phyloP scores from a whole-genome alignment of 2,113 vertebrate genomes.

The Enhydra lutris region DNA sequence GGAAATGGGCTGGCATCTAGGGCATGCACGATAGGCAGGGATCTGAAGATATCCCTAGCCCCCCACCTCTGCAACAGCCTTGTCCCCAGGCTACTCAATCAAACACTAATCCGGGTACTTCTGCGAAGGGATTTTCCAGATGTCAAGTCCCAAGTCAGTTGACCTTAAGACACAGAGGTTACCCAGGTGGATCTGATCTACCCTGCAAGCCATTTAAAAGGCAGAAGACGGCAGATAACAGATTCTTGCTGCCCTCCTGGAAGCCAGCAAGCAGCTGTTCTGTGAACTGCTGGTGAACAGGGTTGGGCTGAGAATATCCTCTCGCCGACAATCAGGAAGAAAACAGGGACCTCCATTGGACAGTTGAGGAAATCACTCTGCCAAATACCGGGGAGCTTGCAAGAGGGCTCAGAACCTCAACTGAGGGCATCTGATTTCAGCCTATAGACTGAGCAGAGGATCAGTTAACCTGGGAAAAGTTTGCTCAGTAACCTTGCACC shows the following conservation, averaged over 20 bases:
- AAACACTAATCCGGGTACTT: neutral
- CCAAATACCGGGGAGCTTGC: neutral
- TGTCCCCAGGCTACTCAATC: neutral
- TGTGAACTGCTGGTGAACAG: neutral
- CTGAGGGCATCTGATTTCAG: neutral
- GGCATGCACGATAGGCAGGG: too few species aligned
- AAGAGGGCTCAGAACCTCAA: neutral
- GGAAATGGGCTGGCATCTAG: neutral
- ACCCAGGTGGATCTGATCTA: neutral
- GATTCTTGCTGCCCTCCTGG: neutral
- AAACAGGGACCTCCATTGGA: neutral
- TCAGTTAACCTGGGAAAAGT: too few species aligned
- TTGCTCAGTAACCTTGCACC: fast-evolving
- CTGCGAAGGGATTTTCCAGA: neutral
- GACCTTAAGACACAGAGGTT: neutral
- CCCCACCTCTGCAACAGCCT: neutral
- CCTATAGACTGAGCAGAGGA: neutral
- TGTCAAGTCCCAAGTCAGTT: neutral
- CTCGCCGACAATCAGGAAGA: fast-evolving
- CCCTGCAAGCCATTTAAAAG: neutral
- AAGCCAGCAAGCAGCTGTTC: neutral
- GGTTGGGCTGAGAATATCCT: fast-evolving
- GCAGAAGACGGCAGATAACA: too few species aligned
- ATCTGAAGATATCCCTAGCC: neutral
- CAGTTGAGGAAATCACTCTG: neutral